A percentile compares a stretch with the other conserved stretches of the same genome.
Conservation (phyloP, 2,113 vertebrate genomes). For the Burhinus oedicnemus region DNA sequence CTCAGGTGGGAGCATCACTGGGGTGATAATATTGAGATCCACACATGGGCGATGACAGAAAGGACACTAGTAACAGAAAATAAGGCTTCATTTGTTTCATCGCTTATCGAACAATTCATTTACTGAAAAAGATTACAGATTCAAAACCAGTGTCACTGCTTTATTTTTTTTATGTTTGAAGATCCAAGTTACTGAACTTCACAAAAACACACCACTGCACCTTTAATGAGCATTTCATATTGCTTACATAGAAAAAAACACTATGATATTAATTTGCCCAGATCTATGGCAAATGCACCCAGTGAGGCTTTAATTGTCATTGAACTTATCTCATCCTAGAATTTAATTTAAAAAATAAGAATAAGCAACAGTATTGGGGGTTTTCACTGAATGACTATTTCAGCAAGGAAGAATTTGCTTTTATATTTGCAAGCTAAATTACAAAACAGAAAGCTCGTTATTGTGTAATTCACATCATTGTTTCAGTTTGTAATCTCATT, state of each 20-base stretch:
- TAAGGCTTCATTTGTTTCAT: background rate
- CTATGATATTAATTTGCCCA: background rate
- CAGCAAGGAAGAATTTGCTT: background rate
- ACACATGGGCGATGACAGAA: background rate
- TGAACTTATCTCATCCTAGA: background rate
- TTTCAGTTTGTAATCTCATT: conserved; percentile 13
- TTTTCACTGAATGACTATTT: background rate
- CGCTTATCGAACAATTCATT: background rate
- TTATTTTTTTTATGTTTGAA: background rate
- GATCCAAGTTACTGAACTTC: background rate
- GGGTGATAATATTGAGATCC: background rate
- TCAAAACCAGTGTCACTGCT: background rate
- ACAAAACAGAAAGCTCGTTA: background rate
- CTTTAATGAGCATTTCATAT: background rate
- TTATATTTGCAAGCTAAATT: background rate
- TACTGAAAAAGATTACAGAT: background rate
- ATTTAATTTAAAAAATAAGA: background rate
- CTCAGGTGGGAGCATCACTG: background rate
- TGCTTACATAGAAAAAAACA: background rate
- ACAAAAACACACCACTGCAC: background rate
- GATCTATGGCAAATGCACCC: background rate
- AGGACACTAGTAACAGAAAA: background rate
- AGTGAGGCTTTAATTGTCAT: background rate
- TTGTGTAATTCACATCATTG: background rate
- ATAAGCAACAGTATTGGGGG: background rate